Percentiles rank a stretch among this genome's conserved stretches.
phyloP scores from a whole-genome alignment of 2,113 vertebrate species.

The Pseudorasbora parva region DNA sequence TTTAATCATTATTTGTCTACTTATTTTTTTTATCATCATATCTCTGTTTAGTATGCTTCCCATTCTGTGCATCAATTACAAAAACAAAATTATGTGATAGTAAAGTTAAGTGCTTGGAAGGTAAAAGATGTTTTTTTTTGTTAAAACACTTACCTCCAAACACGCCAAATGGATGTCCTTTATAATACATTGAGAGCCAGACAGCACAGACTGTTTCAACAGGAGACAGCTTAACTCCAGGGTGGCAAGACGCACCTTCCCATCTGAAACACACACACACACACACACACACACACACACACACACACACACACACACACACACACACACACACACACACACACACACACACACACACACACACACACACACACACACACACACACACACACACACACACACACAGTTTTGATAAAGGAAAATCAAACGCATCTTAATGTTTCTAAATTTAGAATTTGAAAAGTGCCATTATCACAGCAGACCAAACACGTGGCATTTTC shows the following conservation, averaged over 20 bases:
- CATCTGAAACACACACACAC: conserved; percentile 76
- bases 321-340: conserved; percentile 15
- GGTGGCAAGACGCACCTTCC: conserved; percentile 92
- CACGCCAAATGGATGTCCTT: conserved; percentile 96
- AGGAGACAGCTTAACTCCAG: conserved; percentile 93
- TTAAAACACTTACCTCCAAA: conserved; percentile 81
- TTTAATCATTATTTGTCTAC: not conserved
- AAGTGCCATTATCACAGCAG: not conserved
- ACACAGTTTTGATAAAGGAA: not conserved
- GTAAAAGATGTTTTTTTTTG: not conserved
- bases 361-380: conserved; percentile 34
- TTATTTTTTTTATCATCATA: not conserved
- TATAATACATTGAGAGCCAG: conserved; percentile 83
- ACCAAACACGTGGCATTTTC: not conserved
- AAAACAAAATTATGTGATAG: not conserved
- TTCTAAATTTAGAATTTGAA: not conserved
- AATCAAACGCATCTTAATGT: not conserved
- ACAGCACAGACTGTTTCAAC: conserved; percentile 92
- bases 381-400: conserved; percentile 1
- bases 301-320: not conserved
- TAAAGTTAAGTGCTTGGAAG: not conserved
- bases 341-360: conserved; percentile 31
- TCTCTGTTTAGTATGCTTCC: not conserved
- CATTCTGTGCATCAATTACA: not conserved
- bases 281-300: conserved; percentile 20